Base-by-base conservation (phyloP, 2,888 invertebrate species). In the Heliconius erato region DNA sequence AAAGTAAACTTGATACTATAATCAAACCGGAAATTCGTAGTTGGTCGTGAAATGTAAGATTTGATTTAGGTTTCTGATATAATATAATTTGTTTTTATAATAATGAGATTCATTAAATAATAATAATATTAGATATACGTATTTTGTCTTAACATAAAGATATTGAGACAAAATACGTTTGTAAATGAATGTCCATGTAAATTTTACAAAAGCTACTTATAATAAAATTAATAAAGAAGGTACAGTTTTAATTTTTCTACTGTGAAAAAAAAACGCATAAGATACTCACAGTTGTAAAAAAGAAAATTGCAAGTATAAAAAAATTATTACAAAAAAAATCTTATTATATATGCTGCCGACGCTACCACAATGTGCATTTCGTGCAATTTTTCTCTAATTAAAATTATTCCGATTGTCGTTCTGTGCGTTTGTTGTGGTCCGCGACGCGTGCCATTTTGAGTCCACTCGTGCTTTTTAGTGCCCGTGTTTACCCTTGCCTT, bases 331-430 rank as follows among this genome's bases (percentile, higher is more conserved):
- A 67, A 44, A 78, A 44, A 49, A 23, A 67, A 28, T 11, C 23
- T 19, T 49, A 35, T 19, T 44, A 28, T 49, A 3, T 72, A 26
- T 88, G 86, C 76, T 86, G 84, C 90, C 85, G 88, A 89, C 92
- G 87, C 86, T 92, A 85, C 85, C 85, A 85, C 86, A 90, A 91
- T 94, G 94, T 89, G 90, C 93, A 93, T 92, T 94, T 94, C 88
- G 88, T 91, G 91, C 92, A 93, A 92, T 95, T 95, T 96, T 96
- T 95, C 94, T 95, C 95, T 95, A 96, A 96, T 96, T 96, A 95
- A 96, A 96, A 95, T 95, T 93, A 95, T 95, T 90, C 91, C 93
- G 93, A 96, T 95, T 96, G 96, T 96, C 94, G 94, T 94, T 89
- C 87, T 92, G 90, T 91, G 91, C 94, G 94, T 95, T 95, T 95